Base-by-base conservation (phyloP, 2,113 vertebrate species). In the Jacana jacana region DNA sequence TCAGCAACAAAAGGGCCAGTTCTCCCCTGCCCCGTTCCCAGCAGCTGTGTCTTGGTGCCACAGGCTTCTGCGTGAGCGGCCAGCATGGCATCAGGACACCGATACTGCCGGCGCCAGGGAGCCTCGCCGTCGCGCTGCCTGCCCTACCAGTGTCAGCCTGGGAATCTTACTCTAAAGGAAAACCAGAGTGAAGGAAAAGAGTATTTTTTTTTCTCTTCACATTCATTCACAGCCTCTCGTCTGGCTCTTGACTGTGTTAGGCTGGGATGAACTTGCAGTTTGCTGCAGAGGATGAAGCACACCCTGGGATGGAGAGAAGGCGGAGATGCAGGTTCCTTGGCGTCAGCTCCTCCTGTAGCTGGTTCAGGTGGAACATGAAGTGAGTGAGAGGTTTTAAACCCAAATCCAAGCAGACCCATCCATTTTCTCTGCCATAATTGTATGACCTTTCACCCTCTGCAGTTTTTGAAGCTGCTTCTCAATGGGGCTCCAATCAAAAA, bases 1-100 rank as follows among this genome's bases (percentile, higher is more conserved):
- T 96, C 96, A 93, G 90, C 81, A 66, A 70, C 61, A 64, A 93
- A 93, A 95, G 78, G 93, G 70, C 68, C 87, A 48, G 51, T 39
- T 88, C 61, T 90, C 25, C 73, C 83, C 66, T 81, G 15, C 64
- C 76, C 89, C 0, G 3, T 39, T 33, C 81, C 80, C 88, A 91
- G 85, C 85, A 96, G 89, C 81, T 83, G 71, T 83, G 68, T 31
- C 64, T 92, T 64, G 7, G 51, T 5, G 17, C 68, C 9, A 0
- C 52, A 42, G 75, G 90, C 81, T 89, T 66, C 73, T 27, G 6
- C 18, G 1, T 7, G 3, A 83, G 44, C 1, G 1, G 46, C n/a
- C 18, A 0, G 37, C 2, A 2, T 52, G 82, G 46, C 28, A 11
- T 20, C 76, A 57, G 76, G 91, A 65, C n/a, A 40, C 8, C 0